Evolutionary conservation across 2,113 vertebrate species (phyloP).

Genomic region (Xenus cinereus): DNA sequence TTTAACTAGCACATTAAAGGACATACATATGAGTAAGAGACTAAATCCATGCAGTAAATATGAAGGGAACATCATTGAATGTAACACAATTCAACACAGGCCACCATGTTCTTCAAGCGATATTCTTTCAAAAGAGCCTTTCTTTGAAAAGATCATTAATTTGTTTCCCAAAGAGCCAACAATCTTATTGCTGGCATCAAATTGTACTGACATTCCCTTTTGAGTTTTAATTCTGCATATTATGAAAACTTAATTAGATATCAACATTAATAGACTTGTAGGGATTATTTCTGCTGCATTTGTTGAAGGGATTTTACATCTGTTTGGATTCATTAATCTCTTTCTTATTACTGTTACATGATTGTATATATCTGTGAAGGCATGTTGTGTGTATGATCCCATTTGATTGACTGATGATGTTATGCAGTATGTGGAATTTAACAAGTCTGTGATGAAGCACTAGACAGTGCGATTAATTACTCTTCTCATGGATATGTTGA

Average conservation of each 20-base stretch:
- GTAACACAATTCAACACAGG: background rate
- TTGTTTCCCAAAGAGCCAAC: background rate
- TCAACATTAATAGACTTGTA: background rate
- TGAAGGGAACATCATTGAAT: background rate
- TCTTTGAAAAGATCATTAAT: background rate
- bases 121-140: background rate
- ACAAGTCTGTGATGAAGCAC: background rate
- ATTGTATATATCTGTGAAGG: background rate
- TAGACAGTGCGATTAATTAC: background rate
- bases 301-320: background rate
- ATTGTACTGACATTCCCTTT: background rate
- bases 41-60: background rate
- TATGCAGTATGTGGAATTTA: background rate
- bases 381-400: accelerated
- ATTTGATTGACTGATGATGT: background rate
- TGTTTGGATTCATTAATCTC: background rate
- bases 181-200: background rate
- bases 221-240: background rate
- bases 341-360: background rate
- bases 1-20: background rate
- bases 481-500: background rate
- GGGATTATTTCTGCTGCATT: background rate
- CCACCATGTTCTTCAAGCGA: background rate
- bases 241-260: background rate
- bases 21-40: background rate